phyloP scores from a whole-genome alignment of 2,797 vertebrate genomes.

The Silurus lanzhouensis region DNA sequence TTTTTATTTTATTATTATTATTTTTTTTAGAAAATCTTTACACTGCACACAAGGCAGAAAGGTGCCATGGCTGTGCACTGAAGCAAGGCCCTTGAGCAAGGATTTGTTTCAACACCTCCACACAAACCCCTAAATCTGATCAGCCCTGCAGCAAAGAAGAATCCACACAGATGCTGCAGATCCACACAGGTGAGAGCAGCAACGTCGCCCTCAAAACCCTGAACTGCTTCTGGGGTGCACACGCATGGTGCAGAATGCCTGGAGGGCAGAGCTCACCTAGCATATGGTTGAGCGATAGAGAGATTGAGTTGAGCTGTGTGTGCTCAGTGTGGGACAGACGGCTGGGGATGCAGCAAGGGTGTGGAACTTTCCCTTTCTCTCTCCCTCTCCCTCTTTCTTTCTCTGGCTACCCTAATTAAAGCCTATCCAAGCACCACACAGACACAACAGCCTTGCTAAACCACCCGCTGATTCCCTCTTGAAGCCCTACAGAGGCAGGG shows the following conservation, averaged over 20 bases:
- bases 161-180: conserved; percentile 21
- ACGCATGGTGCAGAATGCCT: conserved; percentile 44
- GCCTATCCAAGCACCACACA: conserved; percentile 47
- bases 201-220: background rate
- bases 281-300: conserved; percentile 53
- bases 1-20: too few relatives aligned
- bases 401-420: conserved; percentile 53
- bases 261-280: conserved; percentile 45
- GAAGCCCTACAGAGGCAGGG: conserved; percentile 42
- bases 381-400: conserved; percentile 13
- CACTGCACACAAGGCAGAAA: conserved; percentile 6
- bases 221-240: conserved; percentile 22
- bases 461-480: conserved; percentile 38
- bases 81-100: conserved; percentile 34
- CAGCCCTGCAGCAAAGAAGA: conserved; percentile 42
- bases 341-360: conserved; percentile 55
- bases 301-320: conserved; percentile 36
- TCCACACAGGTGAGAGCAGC: conserved; percentile 36
- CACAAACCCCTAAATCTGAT: conserved; percentile 46
- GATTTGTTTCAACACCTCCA: conserved; percentile 45
- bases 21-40: background rate
- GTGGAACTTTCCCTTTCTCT: conserved; percentile 38
- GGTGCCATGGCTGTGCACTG: background rate
- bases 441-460: conserved; percentile 48
- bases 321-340: conserved; percentile 64